Evolutionary conservation across 2,113 vertebrate genomes (phyloP).

Genomic region (Pachycephala philippinensis): DNA sequence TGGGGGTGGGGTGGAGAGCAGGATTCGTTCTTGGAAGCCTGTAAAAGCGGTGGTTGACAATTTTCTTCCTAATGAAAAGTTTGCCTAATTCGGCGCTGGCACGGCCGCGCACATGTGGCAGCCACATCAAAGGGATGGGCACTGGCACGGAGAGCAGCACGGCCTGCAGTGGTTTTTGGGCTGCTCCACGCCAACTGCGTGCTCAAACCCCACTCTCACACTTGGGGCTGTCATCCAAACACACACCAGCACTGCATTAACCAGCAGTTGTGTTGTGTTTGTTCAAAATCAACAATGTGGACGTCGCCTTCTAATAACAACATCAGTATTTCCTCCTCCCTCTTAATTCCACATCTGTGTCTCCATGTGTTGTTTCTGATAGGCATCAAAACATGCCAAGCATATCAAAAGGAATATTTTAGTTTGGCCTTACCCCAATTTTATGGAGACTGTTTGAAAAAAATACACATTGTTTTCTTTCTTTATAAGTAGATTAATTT

Average conservation of each 20-base stretch:
- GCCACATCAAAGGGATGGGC: constrained; percentile 44
- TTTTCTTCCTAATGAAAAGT: constrained; percentile 25
- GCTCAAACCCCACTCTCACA: neutral
- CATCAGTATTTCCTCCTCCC: neutral
- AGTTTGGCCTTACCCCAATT: neutral
- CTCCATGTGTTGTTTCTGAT: neutral
- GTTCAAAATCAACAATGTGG: neutral
- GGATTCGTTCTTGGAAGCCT: neutral
- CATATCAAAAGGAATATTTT: neutral
- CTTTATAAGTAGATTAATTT: neutral
- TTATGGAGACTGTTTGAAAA: neutral
- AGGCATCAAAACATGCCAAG: neutral
- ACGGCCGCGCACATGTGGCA: constrained; percentile 2
- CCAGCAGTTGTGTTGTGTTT: neutral
- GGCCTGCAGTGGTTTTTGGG: neutral
- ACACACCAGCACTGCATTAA: neutral
- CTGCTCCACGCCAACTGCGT: neutral
- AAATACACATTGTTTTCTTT: neutral
- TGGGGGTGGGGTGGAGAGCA: neutral
- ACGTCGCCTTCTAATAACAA: neutral
- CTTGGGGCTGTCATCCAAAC: neutral
- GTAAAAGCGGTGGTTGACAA: neutral
- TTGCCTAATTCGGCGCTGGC: constrained; percentile 2
- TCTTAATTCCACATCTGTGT: neutral
- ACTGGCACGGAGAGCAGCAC: neutral